phyloP scores from a whole-genome alignment of 2,797 vertebrate genomes.

The Chelmon rostratus region DNA sequence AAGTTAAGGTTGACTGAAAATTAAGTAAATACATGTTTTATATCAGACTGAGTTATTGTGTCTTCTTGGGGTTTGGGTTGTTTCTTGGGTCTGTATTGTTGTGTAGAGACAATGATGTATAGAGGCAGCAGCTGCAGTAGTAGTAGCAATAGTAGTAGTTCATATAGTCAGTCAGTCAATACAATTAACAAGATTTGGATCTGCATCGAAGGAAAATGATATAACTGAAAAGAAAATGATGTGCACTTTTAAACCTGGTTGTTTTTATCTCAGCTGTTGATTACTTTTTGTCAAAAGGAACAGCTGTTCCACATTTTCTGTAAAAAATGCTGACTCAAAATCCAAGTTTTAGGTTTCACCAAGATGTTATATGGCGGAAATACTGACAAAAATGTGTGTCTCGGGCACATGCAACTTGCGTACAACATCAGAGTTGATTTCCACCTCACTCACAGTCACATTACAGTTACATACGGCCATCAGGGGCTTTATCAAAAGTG shows the following conservation, averaged over 20 bases:
- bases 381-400: not conserved
- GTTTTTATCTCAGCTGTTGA: not conserved
- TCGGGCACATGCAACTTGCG: not conserved
- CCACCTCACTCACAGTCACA: slow-evolving; percentile 16
- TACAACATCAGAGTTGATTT: slow-evolving; percentile 40
- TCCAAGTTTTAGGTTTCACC: not conserved
- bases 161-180: not conserved
- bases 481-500: slow-evolving; percentile 34
- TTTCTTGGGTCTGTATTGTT: slow-evolving; percentile 3
- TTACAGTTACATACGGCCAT: slow-evolving; percentile 27
- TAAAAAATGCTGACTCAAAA: not conserved
- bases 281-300: not conserved
- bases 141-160: not conserved
- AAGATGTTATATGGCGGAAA: not conserved
- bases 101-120: not conserved
- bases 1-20: slow-evolving; percentile 26
- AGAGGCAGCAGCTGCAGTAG: not conserved
- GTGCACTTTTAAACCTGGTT: not conserved
- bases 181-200: not conserved
- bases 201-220: not conserved
- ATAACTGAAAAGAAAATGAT: not conserved
- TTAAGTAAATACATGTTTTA: slow-evolving; percentile 30
- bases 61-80: slow-evolving; percentile 16
- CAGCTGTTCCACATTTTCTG: not conserved
- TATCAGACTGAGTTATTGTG: slow-evolving; percentile 32